Evolutionary conservation across 2,113 vertebrate species (phyloP).

Genomic region (Larimichthys polyactis): DNA sequence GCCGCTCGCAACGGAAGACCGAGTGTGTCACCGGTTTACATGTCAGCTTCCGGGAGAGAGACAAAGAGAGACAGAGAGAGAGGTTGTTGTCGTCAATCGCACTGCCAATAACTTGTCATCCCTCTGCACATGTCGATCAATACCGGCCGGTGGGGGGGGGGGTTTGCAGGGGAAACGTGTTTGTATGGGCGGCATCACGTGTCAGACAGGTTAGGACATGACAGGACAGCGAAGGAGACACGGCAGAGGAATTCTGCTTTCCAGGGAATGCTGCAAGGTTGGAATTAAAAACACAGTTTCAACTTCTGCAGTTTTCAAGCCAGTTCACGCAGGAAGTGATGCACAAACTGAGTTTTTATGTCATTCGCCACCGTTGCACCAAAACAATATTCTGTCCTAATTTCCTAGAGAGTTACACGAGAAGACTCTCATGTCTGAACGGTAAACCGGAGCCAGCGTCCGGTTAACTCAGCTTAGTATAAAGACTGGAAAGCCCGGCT

Average conservation of each 20-base stretch:
- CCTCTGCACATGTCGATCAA: slow-evolving; percentile 46
- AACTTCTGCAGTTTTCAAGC: not conserved
- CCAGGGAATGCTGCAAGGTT: not conserved
- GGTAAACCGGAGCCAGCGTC: no score
- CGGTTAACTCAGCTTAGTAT: no score
- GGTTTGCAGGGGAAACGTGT: slow-evolving; percentile 41
- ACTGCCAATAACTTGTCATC: slow-evolving; percentile 30
- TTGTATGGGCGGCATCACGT: slow-evolving; percentile 19
- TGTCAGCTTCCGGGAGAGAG: slow-evolving; percentile 50
- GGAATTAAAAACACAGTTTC: not conserved
- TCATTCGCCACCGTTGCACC: no score
- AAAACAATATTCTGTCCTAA: no score
- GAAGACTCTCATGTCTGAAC: no score
- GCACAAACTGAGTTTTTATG: not conserved
- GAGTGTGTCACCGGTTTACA: slow-evolving; percentile 39
- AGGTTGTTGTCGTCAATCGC: slow-evolving; percentile 27
- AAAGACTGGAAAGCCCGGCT: no score
- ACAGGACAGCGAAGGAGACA: not conserved
- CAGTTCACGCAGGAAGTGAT: not conserved
- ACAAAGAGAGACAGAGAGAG: not conserved
- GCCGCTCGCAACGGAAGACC: slow-evolving; percentile 5
- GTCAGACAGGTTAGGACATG: slow-evolving; percentile 7
- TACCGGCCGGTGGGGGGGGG: not conserved
- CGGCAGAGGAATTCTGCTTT: not conserved
- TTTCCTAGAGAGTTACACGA: no score